Percentiles rank a stretch among this genome's conserved stretches.
Evolutionary conservation across 1,140 invertebrate genomes (phyloP).

Genomic region (Scylla paramamosain): DNA sequence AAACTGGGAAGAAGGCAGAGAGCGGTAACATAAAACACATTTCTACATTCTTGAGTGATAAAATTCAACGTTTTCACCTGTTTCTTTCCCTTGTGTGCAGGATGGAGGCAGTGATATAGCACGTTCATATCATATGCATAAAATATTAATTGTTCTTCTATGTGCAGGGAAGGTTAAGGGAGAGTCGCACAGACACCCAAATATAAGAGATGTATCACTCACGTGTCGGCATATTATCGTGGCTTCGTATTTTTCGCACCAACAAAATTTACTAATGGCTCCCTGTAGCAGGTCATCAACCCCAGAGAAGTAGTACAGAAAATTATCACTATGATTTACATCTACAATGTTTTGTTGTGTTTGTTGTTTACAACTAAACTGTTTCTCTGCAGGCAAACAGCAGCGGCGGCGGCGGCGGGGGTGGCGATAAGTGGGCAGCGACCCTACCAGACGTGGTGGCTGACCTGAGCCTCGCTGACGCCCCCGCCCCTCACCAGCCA

Average conservation of each 20-base stretch:
- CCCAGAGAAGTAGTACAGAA: too few species aligned
- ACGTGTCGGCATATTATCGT: neutral
- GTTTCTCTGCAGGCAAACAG: conserved; percentile 29
- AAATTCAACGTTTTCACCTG: neutral
- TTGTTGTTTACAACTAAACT: neutral
- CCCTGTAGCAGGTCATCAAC: neutral
- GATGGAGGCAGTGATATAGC: neutral
- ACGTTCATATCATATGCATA: neutral
- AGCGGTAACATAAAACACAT: too few species aligned
- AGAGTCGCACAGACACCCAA: neutral
- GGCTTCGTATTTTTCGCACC: neutral
- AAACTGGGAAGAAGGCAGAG: too few species aligned
- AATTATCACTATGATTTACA: too few species aligned
- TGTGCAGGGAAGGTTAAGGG: neutral
- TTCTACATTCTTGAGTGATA: neutral
- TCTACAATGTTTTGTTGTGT: too few species aligned
- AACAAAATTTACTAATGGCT: neutral
- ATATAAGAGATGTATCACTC: neutral
- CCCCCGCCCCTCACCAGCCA: conserved; percentile 26
- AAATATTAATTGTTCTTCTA: neutral
- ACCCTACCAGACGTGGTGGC: conserved; percentile 68
- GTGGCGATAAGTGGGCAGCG: conserved; percentile 39
- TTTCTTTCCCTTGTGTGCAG: too few species aligned
- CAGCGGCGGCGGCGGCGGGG: conserved; percentile 47
- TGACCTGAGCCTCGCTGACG: conserved; percentile 41